Base-by-base conservation (phyloP, 30 jellyfish, hydroid and myxozoan species). In the Aurelia coerulea region DNA sequence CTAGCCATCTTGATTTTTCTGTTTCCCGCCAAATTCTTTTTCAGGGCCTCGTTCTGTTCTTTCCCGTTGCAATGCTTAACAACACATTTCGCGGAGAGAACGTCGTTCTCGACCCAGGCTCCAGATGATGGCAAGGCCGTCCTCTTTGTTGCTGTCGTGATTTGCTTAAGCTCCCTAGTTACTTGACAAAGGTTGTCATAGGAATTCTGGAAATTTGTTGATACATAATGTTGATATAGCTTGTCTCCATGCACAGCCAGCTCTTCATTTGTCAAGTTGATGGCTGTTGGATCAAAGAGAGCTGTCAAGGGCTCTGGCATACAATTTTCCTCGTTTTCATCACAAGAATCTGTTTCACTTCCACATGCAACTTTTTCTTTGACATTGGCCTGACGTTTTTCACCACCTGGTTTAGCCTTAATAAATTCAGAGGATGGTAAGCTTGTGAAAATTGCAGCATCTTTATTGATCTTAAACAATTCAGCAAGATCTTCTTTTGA, bases 261-360 rank as follows among this genome's bases (percentile, higher is more conserved):
- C n/a, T 79, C 89, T n/a, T 41, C 34, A 29, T 79, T 34, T 17
- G 74, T 6, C 89, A 79, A 62, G 39, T 79, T 79, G 60, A 79
- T 65, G 60, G 89, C 66, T 35, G 89, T 54, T 60, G 89, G 89
- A 35, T 62, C 89, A 79, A 79, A 79, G 9, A 79, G 62, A 62
- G 65, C 12, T 60, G 65, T 65, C 31, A 79, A 35, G 35, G 89
- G 79, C 60, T 79, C 89, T 32, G 89, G 89, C 10, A 79, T 60
- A 62, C 89, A 79, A 78, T 63, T 62, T 5, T 39, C 32, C 4
- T 79, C 89, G 53, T 50, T 60, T 60, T 60, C 89, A 46, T 46
- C 56, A 46, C 56, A 46, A 35, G 89, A 59, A 35, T 63, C 89
- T 78, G 89, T 78, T 23, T 79, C 89, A 79, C 70, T 79, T 39